A percentile compares a stretch with the other conserved stretches of the same genome.
These are phyloP conservation scores for Halcyon senegalensis DNA, from an alignment of 2,113 vertebrate genomes.

Conservation along the genomic window DNA sequence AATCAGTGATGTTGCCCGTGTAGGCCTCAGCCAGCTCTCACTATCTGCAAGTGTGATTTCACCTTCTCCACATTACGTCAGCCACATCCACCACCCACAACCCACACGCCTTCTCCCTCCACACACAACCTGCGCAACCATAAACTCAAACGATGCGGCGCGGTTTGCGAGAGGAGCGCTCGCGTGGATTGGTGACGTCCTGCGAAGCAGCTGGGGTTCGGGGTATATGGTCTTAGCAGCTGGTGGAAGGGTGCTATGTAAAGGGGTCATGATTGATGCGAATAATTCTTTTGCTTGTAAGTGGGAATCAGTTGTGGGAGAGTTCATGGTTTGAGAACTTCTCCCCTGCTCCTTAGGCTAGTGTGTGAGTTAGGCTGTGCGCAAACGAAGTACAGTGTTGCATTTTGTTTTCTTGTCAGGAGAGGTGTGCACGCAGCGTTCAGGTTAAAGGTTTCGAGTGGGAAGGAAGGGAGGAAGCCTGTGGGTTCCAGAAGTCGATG, in stretches of 20 bases:
- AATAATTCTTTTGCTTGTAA: background rate
- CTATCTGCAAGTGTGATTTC: background rate
- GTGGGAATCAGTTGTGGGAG: background rate
- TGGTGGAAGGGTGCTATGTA: background rate
- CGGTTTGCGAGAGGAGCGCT: background rate
- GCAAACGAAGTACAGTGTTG: rapidly evolving
- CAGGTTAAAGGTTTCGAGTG: constrained; percentile 1
- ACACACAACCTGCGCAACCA: background rate
- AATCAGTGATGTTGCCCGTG: background rate
- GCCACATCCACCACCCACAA: constrained; percentile 30
- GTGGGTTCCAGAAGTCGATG: background rate
- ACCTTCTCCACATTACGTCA: constrained; percentile 4
- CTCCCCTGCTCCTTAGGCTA: background rate
- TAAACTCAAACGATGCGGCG: background rate
- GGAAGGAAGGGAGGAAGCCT: constrained; percentile 22
- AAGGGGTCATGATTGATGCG: background rate
- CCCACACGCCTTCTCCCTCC: background rate
- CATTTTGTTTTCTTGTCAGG: background rate
- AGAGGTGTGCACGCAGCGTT: background rate
- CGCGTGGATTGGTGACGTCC: rapidly evolving
- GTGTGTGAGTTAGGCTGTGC: background rate
- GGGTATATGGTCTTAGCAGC: background rate
- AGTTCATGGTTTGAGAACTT: background rate
- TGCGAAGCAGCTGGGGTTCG: background rate
- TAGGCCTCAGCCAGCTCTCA: background rate